Evolutionary conservation across 2,113 vertebrate species (phyloP).

Genomic region (Phyllostomus hastatus): DNA sequence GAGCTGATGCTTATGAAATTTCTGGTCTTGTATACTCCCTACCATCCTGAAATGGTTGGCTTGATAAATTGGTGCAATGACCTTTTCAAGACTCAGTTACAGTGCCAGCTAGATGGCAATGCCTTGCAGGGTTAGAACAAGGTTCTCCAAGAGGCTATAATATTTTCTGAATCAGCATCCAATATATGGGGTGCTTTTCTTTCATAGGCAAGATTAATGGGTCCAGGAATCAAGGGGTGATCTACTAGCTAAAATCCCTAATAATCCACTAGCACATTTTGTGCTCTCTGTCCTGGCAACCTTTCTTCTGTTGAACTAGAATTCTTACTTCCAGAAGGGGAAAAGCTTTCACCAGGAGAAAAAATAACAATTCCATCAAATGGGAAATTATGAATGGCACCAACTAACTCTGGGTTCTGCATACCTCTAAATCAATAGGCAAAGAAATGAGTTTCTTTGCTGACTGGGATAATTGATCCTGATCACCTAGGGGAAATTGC

Average conservation of each 20-base stretch:
- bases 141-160: background rate
- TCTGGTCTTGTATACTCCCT: background rate
- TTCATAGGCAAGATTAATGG: background rate
- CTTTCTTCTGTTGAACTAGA: background rate
- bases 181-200: background rate
- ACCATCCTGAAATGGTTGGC: background rate
- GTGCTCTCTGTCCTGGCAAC: background rate
- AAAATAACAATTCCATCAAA: background rate
- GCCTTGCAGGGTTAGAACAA: background rate
- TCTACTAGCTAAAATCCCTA: background rate
- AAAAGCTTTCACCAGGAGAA: background rate
- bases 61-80: background rate
- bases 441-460: background rate
- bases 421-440: background rate
- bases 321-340: background rate
- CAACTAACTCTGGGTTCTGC: background rate
- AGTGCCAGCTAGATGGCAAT: background rate
- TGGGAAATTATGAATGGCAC: background rate
- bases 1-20: background rate
- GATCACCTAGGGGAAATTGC: background rate
- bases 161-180: background rate
- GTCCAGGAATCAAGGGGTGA: background rate
- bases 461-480: background rate
- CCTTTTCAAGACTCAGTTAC: background rate
- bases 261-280: background rate